Conservation (phyloP, 2,113 vertebrate genomes). For the Aix galericulata region DNA sequence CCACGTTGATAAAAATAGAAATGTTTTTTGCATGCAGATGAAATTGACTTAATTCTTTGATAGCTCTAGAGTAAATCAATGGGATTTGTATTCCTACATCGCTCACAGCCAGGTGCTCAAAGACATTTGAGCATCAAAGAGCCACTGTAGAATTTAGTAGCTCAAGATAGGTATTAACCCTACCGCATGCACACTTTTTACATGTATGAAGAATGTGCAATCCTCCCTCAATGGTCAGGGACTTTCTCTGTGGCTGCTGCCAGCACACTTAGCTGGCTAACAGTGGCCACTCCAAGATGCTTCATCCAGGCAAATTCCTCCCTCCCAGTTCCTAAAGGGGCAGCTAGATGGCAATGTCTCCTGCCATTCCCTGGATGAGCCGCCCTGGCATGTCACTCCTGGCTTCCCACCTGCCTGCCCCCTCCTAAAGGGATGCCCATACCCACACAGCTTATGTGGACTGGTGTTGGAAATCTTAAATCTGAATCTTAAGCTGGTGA, state of each 20-base stretch:
- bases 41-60: not conserved
- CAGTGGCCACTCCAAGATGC: not conserved
- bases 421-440: rapidly evolving
- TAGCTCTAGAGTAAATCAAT: not conserved
- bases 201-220: not conserved
- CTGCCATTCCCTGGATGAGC: not conserved
- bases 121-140: not conserved
- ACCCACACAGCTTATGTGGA: not conserved
- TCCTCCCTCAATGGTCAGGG: not conserved
- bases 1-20: not conserved
- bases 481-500: not conserved
- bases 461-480: not conserved
- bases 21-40: not conserved
- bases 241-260: not conserved
- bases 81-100: not conserved
- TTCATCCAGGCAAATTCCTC: not conserved
- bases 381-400: not conserved
- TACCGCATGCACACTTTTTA: not conserved
- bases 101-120: not conserved
- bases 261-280: not conserved
- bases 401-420: not conserved
- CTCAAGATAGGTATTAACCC: not conserved
- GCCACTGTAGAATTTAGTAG: not conserved
- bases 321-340: not conserved
- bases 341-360: slow-evolving; percentile 52